phyloP scores from a whole-genome alignment of 2,888 invertebrate species.

The Synanthedon tipuliformis region DNA sequence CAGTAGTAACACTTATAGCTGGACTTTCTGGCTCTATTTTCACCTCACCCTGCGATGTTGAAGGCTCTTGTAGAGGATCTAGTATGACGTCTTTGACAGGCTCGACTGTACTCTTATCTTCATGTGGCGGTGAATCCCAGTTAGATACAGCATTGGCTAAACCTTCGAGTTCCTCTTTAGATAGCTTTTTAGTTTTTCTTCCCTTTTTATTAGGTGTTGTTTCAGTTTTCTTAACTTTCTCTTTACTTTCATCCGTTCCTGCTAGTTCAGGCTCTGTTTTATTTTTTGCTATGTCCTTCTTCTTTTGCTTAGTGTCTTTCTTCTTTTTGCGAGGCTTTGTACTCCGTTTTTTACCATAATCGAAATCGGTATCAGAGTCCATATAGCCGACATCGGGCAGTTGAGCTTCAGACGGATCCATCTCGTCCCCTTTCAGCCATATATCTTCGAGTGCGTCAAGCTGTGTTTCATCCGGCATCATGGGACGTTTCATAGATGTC shows the following conservation, averaged over 20 bases:
- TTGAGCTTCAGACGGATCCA: slow-evolving; percentile 69
- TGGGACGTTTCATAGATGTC: slow-evolving; percentile 57
- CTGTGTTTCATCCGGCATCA: slow-evolving; percentile 76
- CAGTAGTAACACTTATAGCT: slow-evolving; percentile 3
- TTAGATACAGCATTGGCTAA: slow-evolving; percentile 44
- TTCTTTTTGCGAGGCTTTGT: slow-evolving; percentile 32
- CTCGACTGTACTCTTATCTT: slow-evolving; percentile 9
- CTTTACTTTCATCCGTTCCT: slow-evolving; percentile 5
- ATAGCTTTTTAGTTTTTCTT: slow-evolving; percentile 42
- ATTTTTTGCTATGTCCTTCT: slow-evolving; percentile 16
- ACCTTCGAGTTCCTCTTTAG: slow-evolving; percentile 37
- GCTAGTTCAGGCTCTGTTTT: slow-evolving; percentile 1
- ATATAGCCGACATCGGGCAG: slow-evolving; percentile 60
- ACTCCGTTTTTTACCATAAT: slow-evolving; percentile 43
- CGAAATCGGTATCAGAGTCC: slow-evolving; percentile 60
- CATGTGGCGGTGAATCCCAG: slow-evolving; percentile 51
- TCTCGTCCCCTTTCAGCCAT: slow-evolving; percentile 84
- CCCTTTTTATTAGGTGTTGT: slow-evolving; percentile 4
- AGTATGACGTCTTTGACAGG: not conserved
- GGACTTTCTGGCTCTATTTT: slow-evolving; percentile 6
- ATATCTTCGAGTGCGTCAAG: slow-evolving; percentile 81
- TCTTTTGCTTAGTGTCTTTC: slow-evolving; percentile 26
- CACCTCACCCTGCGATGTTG: slow-evolving; percentile 4
- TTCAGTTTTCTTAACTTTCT: slow-evolving; percentile 7
- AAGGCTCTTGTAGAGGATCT: slow-evolving; percentile 11